Evolutionary conservation across 2,113 vertebrate species (phyloP), one percentile per base, ranked within the genome.

Genomic region (Limnothrissa miodon): DNA sequence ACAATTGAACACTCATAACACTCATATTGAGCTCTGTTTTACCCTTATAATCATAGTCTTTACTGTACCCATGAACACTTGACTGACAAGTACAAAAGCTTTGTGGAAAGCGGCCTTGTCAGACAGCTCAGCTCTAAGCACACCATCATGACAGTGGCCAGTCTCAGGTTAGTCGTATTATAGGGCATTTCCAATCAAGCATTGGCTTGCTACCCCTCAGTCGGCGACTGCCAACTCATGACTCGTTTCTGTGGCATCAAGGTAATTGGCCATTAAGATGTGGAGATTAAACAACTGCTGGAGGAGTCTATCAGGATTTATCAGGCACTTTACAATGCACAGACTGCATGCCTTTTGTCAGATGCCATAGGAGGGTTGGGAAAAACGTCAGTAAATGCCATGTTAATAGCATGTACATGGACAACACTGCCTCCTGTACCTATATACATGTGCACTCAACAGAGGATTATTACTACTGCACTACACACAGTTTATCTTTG

Each of bases 191-290:
- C n/a, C n/a, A 10, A 62, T n/a, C 29, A n/a, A 29, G 9, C 66
- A 21, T 74, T 10, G 10, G 33, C 29, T 74, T 29, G 13, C 66
- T 74, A 33, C 66, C 66, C 66, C 59, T 62, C 59, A 29, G 23
- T 29, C 29, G 33, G 13, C 66, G 5, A 33, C 29, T 17, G 66
- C 66, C 66, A 74, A 74, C 66, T 36, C 33, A 33, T 74, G 66
- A 74, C 66, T 74, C 29, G 66, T 39, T 33, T 33, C 66, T 36
- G 33, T 74, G 66, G 25, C 66, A 33, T 74, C 66, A 74, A 74
- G 66, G 66, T 74, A 74, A 74, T 39, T 74, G 66, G 66, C 29
- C 66, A 36, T 74, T 33, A 74, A 74, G 66, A 74, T 33, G 33
- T 36, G 33, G 29, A 74, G 66, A 74, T 74, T 74, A 74, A 74